phyloP scores from a whole-genome alignment of 2,888 invertebrate genomes.

The Pterostichus niger region DNA sequence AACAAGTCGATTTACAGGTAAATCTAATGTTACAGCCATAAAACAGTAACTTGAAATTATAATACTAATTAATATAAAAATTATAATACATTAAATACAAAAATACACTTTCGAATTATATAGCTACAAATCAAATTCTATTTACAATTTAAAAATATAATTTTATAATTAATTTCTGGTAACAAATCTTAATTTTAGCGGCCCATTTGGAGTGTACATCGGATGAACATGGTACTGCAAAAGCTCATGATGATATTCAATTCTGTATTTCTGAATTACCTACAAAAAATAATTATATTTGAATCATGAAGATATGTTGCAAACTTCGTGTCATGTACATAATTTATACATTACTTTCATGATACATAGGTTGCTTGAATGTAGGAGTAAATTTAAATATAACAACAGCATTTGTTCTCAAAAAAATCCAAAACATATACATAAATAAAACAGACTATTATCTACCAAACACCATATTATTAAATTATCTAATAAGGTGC shows the following conservation, averaged over 20 bases:
- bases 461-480: too few species aligned
- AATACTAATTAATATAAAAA: too few species aligned
- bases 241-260: conserved; percentile 83
- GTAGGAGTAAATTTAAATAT: not conserved
- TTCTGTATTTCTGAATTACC: conserved; percentile 82
- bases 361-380: not conserved
- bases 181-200: conserved; percentile 81
- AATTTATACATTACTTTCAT: not conserved
- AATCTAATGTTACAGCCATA: too few species aligned
- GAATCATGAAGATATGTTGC: too few species aligned
- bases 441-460: too few species aligned
- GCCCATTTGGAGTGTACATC: conserved; percentile 86
- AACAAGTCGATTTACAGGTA: too few species aligned
- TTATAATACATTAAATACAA: not conserved
- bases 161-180: conserved; percentile 74
- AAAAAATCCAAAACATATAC: too few species aligned
- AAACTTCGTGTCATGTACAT: too few species aligned
- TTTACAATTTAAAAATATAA: not conserved
- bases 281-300: conserved; percentile 74
- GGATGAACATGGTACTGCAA: conserved; percentile 83
- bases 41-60: too few species aligned
- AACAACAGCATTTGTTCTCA: too few species aligned
- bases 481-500: too few species aligned
- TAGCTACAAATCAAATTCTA: not conserved
- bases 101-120: not conserved